phyloP scores from a whole-genome alignment of 2,888 invertebrate species.

The Hoplodrina blanda region DNA sequence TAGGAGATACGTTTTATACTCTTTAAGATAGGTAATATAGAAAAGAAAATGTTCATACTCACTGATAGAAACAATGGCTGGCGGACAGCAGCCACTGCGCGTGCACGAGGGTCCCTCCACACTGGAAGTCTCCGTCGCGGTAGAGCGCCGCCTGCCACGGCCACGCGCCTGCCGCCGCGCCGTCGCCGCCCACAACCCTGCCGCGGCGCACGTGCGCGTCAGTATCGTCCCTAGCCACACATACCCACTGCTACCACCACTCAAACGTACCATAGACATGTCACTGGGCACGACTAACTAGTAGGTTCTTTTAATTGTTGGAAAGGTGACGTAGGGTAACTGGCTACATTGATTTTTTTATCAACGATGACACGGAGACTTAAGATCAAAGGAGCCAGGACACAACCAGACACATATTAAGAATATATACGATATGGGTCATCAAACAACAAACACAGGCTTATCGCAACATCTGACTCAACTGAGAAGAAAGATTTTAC shows the following conservation, averaged over 20 bases:
- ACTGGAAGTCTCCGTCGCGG: constrained; percentile 96
- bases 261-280: constrained; percentile 20
- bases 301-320: constrained; percentile 9
- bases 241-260: constrained; percentile 39
- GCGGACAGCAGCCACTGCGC: constrained; percentile 94
- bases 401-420: neutral
- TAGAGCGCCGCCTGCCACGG: constrained; percentile 97
- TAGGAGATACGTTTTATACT: no score
- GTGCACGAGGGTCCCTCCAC: constrained; percentile 94
- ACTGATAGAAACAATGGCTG: constrained; percentile 96
- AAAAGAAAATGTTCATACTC: constrained; percentile 72
- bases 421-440: neutral
- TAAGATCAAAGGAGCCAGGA: constrained; percentile 18
- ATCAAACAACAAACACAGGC: no score
- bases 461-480: neutral
- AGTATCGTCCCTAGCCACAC: constrained; percentile 71
- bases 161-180: constrained; percentile 94
- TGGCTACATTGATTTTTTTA: constrained; percentile 39
- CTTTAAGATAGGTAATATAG: neutral
- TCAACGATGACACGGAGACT: neutral
- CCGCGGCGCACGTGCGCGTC: constrained; percentile 86
- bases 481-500: neutral
- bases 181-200: constrained; percentile 95
- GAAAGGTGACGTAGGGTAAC: constrained; percentile 3
- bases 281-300: constrained; percentile 1